phyloP scores from a whole-genome alignment of 2,113 vertebrate genomes.

The Benitochromis conjunctus region DNA sequence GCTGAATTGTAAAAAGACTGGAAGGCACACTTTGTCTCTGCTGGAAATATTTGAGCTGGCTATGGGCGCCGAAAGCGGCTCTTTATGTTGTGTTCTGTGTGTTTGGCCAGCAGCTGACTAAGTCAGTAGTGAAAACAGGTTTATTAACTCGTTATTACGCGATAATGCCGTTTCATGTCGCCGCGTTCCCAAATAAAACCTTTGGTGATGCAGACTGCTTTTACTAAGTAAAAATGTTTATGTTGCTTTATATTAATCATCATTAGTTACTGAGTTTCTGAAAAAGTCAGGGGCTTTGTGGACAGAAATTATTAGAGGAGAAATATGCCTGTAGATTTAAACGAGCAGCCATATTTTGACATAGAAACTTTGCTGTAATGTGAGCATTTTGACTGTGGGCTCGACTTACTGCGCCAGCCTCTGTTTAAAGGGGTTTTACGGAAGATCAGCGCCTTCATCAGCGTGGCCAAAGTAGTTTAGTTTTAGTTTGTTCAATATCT shows the following conservation, averaged over 20 bases:
- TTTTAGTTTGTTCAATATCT: neutral
- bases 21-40: neutral
- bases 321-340: neutral
- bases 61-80: neutral
- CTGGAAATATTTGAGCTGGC: neutral
- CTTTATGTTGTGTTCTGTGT: neutral
- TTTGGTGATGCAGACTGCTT: neutral
- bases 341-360: neutral
- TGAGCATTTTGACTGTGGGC: neutral
- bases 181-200: accelerated
- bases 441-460: neutral
- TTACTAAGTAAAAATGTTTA: neutral
- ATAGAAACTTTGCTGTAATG: neutral
- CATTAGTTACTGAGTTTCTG: neutral
- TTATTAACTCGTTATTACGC: neutral
- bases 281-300: neutral
- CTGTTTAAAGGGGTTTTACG: neutral
- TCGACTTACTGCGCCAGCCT: neutral
- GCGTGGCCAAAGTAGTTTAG: neutral
- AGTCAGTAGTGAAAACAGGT: neutral
- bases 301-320: neutral
- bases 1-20: neutral
- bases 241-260: neutral
- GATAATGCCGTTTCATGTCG: accelerated
- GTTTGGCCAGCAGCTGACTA: neutral